phyloP scores from a whole-genome alignment of 2,888 invertebrate genomes.

The Drosophila mercatorum region DNA sequence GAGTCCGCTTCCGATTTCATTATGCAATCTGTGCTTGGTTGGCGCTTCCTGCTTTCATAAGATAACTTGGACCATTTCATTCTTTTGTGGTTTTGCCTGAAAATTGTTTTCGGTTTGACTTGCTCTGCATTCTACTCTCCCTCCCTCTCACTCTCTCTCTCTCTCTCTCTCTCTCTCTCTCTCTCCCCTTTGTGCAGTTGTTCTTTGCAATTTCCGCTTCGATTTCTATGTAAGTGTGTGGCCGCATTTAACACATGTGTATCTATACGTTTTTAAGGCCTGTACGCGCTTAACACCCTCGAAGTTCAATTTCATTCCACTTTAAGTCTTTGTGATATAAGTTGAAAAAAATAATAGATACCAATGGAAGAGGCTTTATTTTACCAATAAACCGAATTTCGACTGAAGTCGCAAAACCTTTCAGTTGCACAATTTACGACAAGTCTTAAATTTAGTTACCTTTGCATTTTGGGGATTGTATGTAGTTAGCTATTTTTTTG shows the following conservation, averaged over 20 bases:
- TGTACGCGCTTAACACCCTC: background rate
- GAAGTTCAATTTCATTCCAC: too few relatives aligned
- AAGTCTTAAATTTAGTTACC: too few relatives aligned
- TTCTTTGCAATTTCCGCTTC: constrained; percentile 26
- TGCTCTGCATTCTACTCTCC: background rate
- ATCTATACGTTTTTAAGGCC: constrained; percentile 45
- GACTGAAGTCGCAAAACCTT: too few relatives aligned
- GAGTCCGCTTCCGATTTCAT: constrained; percentile 65
- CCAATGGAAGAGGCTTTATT: background rate
- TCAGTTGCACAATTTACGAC: background rate
- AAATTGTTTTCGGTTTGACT: constrained; percentile 67
- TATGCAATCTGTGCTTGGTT: constrained; percentile 62
- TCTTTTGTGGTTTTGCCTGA: constrained; percentile 61
- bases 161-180: too few relatives aligned
- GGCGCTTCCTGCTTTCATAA: constrained; percentile 49
- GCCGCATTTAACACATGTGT: constrained; percentile 43
- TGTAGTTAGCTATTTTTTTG: background rate
- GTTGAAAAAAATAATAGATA: too few relatives aligned
- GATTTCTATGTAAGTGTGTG: constrained; percentile 6
- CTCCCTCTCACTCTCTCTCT: background rate
- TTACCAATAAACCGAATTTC: background rate
- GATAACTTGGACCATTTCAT: constrained; percentile 51
- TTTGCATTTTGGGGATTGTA: background rate
- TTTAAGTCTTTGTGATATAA: too few relatives aligned
- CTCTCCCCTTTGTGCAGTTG: background rate